Conservation (phyloP, 2,888 invertebrate genomes). For the Salticus scenicus region DNA sequence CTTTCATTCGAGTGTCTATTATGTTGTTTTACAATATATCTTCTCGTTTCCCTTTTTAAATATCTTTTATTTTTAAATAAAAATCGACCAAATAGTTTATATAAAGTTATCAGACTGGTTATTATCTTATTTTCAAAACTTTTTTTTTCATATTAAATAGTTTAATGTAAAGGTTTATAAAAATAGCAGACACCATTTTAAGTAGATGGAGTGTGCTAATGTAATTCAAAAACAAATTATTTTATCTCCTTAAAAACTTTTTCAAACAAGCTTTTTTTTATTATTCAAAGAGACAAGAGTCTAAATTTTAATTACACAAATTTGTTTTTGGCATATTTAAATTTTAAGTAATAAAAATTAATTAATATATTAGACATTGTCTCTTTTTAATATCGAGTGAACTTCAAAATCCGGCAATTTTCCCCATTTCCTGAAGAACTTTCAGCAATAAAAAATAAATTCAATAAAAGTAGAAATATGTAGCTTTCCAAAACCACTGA, state of each 20-base stretch:
- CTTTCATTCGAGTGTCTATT: background rate
- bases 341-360: slow-evolving; percentile 38
- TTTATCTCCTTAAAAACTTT: slow-evolving; percentile 30
- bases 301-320: slow-evolving; percentile 6
- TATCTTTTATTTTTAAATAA: slow-evolving; percentile 16
- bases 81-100: slow-evolving; percentile 32
- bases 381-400: slow-evolving; percentile 36
- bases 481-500: background rate
- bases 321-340: slow-evolving; percentile 38
- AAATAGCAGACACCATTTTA: slow-evolving; percentile 32
- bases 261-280: slow-evolving; percentile 36
- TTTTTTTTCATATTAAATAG: slow-evolving; percentile 19
- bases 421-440: slow-evolving; percentile 8
- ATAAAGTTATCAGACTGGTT: slow-evolving; percentile 24
- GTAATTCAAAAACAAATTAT: slow-evolving; percentile 52
- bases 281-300: slow-evolving; percentile 31
- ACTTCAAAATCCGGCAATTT: slow-evolving; percentile 45
- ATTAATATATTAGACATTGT: slow-evolving; percentile 53
- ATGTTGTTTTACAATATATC: slow-evolving; percentile 37
- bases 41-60: slow-evolving; percentile 25
- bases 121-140: slow-evolving; percentile 7
- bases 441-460: background rate
- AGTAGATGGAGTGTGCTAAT: slow-evolving; percentile 59
- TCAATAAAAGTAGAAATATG: slow-evolving; percentile 32
- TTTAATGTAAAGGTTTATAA: slow-evolving; percentile 43